Evolutionary conservation across 2,888 invertebrate species (phyloP).

Genomic region (Vesta saturnalis): DNA sequence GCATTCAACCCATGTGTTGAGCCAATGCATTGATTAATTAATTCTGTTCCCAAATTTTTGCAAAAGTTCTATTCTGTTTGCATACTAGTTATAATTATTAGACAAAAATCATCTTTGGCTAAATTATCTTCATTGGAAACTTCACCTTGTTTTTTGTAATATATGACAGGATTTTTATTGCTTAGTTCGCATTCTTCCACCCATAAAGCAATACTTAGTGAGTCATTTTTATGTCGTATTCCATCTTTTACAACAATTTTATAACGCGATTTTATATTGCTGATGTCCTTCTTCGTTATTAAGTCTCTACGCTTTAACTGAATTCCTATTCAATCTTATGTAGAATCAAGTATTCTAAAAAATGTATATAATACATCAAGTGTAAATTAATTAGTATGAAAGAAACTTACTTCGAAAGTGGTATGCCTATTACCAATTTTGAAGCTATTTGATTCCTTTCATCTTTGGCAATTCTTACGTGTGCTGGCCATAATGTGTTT

Average conservation of each 20-base stretch:
- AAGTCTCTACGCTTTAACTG: background rate
- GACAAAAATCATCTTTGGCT: background rate
- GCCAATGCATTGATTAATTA: background rate
- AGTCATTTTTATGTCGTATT: background rate
- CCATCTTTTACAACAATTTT: background rate
- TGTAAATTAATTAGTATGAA: background rate
- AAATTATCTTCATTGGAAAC: background rate
- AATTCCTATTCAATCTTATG: background rate
- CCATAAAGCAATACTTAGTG: background rate
- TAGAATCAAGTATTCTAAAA: background rate
- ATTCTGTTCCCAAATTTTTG: too few relatives aligned
- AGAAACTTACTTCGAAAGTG: background rate
- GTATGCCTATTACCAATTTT: background rate
- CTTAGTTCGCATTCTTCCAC: background rate
- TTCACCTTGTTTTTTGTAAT: background rate
- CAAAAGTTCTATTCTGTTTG: background rate
- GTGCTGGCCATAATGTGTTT: background rate
- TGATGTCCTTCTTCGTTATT: background rate
- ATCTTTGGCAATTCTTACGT: background rate
- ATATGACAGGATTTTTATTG: background rate
- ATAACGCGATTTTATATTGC: background rate
- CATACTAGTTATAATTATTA: background rate
- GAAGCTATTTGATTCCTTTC: background rate
- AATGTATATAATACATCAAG: background rate
- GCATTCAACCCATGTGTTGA: background rate